Base-by-base conservation (phyloP, 2,888 invertebrate species). In the Dryomyza anilis region DNA sequence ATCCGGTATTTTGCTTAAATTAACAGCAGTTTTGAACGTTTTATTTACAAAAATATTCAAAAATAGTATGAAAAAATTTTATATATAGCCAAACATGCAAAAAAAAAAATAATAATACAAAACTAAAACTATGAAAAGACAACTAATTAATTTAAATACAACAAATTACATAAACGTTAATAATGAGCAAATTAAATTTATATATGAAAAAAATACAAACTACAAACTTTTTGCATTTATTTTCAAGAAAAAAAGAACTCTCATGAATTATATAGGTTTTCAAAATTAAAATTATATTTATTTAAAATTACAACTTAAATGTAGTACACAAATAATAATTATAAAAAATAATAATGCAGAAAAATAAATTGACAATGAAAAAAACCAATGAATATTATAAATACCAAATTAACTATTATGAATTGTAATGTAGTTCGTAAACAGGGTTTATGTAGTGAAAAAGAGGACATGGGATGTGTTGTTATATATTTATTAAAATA, bases 61-160 rank as follows among this genome's bases (percentile, higher is more conserved):
- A 58, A 23, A 63, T 45, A 3, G 29, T 46, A 30, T 12, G 53
- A 12, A 43, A 63, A 33, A 29, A 19, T 36, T 27, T n/a, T n/a
- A n/a, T n/a, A 52, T 56, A 46, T 48, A 56, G 56, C 56, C 56
- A 58, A 64, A 64, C 64, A 64, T 64, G 64, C 64, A 64, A 58
- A 58, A 46, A 30, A 21, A 50, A 21, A 50, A 50, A 8, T 48
- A 48, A 23, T 19, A 21, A 21, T n/a, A n/a, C n/a, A 45, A 16
- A 43, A 43, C 30, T 61, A 61, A 52, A 61, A 27, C 61, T 61
- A 61, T 21, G 25, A 27, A 39, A 23, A 43, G 33, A 29, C 10
- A 48, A 61, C 59, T 7, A 48, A 45, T 30, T 25, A 46, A 39
- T 16, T 16, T 25, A 25, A 63, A 16, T 53, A 16, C 29, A 63